Percentiles rank a stretch among this genome's conserved stretches.
Evolutionary conservation across 2,888 invertebrate species (phyloP).

Genomic region (Drosophila silvestris): DNA sequence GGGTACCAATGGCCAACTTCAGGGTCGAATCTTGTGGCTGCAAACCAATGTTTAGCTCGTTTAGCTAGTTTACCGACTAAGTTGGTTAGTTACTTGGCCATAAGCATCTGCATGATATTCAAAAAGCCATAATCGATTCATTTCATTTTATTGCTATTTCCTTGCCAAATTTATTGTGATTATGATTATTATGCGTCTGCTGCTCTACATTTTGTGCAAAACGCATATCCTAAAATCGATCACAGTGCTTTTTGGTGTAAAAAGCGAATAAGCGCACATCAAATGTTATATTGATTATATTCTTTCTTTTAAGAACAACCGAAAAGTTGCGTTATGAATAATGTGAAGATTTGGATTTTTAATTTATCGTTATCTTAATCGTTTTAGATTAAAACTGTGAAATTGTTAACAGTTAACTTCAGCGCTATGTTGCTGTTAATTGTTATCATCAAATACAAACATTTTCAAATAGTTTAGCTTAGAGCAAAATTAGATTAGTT

Average conservation of each 20-base stretch:
- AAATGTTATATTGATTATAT: neutral
- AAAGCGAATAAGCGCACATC: neutral
- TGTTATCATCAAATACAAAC: neutral
- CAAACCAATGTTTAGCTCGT: slow-evolving; percentile 13
- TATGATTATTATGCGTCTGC: slow-evolving; percentile 32
- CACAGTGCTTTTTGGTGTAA: no score
- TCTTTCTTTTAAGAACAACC: neutral
- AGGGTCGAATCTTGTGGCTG: slow-evolving; percentile 47
- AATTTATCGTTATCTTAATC: neutral
- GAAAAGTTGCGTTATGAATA: neutral
- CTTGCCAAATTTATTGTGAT: slow-evolving; percentile 24
- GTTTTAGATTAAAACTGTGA: neutral
- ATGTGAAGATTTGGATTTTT: neutral
- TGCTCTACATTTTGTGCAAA: slow-evolving; percentile 24
- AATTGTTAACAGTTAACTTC: neutral
- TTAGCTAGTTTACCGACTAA: slow-evolving; percentile 9
- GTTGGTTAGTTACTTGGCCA: slow-evolving; percentile 14
- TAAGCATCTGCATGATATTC: slow-evolving; percentile 14
- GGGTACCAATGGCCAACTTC: slow-evolving; percentile 44
- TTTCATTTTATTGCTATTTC: slow-evolving; percentile 20
- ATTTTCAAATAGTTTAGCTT: neutral
- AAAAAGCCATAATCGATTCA: slow-evolving; percentile 13
- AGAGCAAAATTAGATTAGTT: neutral
- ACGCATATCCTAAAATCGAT: neutral
- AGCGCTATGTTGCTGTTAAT: neutral